Percentiles rank a stretch among this genome's conserved stretches.
Evolutionary conservation across 1,140 invertebrate species (phyloP).

Genomic region (Calephelis virginiensis): DNA sequence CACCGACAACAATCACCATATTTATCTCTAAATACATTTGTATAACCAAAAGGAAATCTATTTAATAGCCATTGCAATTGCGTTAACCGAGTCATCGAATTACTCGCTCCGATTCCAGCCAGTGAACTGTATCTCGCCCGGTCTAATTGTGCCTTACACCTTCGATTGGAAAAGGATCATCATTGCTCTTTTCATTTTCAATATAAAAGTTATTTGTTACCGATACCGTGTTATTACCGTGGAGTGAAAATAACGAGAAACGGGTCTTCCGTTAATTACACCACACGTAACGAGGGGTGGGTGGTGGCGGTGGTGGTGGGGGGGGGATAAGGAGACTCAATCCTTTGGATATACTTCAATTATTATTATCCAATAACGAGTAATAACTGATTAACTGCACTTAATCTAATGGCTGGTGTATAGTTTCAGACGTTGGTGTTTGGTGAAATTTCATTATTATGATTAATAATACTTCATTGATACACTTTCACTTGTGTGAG

Average conservation of each 20-base stretch:
- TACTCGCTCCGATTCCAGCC: not conserved
- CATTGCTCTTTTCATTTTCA: conserved; percentile 8
- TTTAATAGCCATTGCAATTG: not conserved
- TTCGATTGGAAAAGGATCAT: conserved; percentile 3
- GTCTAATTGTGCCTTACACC: conserved; percentile 6
- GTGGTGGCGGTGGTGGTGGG: not conserved
- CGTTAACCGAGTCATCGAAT: conserved; percentile 3
- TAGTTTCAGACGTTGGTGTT: too few relatives aligned
- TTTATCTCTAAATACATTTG: not conserved
- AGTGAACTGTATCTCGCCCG: not conserved
- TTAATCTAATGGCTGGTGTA: too few relatives aligned
- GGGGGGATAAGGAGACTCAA: not conserved
- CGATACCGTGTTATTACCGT: too few relatives aligned
- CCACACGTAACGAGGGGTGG: not conserved
- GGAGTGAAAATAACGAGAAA: not conserved
- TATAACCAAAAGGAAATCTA: not conserved
- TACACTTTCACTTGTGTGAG: too few relatives aligned
- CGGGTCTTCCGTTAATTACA: not conserved
- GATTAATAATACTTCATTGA: too few relatives aligned
- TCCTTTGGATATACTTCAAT: not conserved
- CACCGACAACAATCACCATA: too few relatives aligned
- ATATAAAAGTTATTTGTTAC: conserved; percentile 7
- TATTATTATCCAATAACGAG: not conserved
- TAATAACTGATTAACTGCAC: too few relatives aligned
- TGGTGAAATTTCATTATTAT: too few relatives aligned